phyloP scores from a whole-genome alignment of 2,113 vertebrate species.

The Chlamydotis undulata region DNA sequence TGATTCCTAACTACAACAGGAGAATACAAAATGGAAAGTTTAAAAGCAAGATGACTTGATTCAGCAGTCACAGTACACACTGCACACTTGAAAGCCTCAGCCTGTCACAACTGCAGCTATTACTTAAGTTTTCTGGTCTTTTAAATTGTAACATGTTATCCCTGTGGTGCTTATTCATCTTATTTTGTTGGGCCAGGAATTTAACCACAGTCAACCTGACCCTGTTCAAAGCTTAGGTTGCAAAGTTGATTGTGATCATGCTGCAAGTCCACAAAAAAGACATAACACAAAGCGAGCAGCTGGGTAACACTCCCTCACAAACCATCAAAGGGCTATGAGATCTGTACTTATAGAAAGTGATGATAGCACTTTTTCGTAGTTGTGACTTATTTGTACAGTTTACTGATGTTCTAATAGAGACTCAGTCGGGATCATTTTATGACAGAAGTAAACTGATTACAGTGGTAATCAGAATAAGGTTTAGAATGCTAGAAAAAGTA shows the following conservation, averaged over 20 bases:
- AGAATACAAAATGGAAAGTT: conserved; percentile 2
- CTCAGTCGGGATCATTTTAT: not conserved
- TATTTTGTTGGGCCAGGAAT: not conserved
- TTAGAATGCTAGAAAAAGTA: not conserved
- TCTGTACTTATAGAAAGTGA: not conserved
- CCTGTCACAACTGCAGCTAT: not conserved
- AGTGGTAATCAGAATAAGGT: not conserved
- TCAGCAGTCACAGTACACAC: not conserved
- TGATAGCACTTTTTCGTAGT: not conserved
- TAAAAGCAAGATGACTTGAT: not conserved
- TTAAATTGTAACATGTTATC: not conserved
- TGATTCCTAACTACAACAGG: conserved; percentile 12
- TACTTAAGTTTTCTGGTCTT: not conserved
- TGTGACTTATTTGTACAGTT: not conserved
- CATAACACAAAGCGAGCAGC: not conserved
- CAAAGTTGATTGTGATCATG: not conserved
- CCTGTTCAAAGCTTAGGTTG: not conserved
- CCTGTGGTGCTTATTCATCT: not conserved
- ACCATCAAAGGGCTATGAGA: not conserved
- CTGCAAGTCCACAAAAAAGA: not conserved
- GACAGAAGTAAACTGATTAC: not conserved
- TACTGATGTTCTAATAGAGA: not conserved
- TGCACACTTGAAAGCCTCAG: not conserved
- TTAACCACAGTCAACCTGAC: not conserved
- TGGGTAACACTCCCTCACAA: not conserved